Conservation (phyloP, 2,888 invertebrate genomes). For the Heteromurus nitidus region DNA sequence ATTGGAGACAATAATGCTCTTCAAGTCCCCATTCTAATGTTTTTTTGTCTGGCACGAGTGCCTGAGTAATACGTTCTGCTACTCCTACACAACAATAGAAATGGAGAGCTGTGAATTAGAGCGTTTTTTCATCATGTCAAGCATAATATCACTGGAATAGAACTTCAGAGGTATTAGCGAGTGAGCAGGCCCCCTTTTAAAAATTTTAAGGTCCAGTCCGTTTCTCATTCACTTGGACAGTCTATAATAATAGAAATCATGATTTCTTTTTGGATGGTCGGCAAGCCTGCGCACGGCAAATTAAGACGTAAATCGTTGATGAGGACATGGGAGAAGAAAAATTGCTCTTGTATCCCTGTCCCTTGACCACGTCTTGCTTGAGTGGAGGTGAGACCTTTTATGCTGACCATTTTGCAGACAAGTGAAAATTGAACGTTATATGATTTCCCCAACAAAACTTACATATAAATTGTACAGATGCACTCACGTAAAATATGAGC, state of each 20-base stretch:
- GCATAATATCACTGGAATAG: conserved; percentile 19
- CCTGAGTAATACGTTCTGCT: conserved; percentile 4
- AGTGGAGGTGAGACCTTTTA: conserved; percentile 24
- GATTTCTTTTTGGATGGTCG: neutral
- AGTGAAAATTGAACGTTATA: no score
- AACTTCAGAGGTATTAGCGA: conserved; percentile 28
- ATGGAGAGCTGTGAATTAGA: conserved; percentile 48
- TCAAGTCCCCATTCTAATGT: neutral
- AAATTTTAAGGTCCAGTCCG: conserved; percentile 58
- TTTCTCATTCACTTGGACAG: conserved; percentile 22
- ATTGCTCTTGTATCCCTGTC: conserved; percentile 23
- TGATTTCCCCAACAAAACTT: neutral
- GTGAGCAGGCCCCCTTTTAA: conserved; percentile 53
- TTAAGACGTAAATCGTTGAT: conserved; percentile 61
- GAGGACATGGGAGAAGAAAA: conserved; percentile 59
- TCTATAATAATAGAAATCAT: neutral
- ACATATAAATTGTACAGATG: no score
- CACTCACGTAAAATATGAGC: no score
- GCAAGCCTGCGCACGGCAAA: conserved; percentile 54
- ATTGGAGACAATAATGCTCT: neutral
- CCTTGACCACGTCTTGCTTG: conserved; percentile 21
- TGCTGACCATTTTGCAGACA: neutral
- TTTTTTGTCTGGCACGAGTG: neutral
- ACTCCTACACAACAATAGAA: conserved; percentile 31
- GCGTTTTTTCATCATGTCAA: conserved; percentile 32